Base-by-base conservation (phyloP, 30 jellyfish, hydroid and myxozoan species). In the Sanderia malayensis region DNA sequence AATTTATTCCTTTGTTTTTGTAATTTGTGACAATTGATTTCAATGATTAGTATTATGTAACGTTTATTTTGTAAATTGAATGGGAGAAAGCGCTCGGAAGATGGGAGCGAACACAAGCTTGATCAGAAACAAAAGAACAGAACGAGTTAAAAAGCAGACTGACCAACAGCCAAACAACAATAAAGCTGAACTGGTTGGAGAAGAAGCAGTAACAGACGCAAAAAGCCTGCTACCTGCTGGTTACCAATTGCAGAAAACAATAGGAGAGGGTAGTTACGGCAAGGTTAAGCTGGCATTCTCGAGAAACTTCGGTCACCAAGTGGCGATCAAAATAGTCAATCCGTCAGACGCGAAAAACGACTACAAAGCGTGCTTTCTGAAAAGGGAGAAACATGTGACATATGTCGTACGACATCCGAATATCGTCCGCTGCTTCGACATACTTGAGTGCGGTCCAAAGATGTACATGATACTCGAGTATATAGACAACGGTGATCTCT, bases 221-320 rank as follows among this genome's bases (percentile, higher is more conserved):
- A 67, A 58, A 4, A 63, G 73, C 61, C 58, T 83, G 57, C n/a
- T 3, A 34, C 78, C 71, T 19, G n/a, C 31, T n/a, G 95, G 95
- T 11, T 83, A 83, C 46, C 61, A 58, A 29, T 33, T 83, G 22
- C 61, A 24, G 26, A 61, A 60, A 28, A 74, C 81, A 7, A 73
- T 83, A 19, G 95, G 95, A 11, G 37, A 73, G 31, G 95, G 95
- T 46, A 70, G 87, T 44, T 83, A 73, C 66, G 95, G 89, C 31
- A 83, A 83, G 66, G 95, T 83, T 2, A 83, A 83, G 60, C 79
- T 70, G 17, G 95, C 87, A 1, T 73, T 45, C 64, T 83, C 95
- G 22, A 24, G 20, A 19, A 73, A 74, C 15, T 73, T 32, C 46
- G 27, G 45, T 29, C 69, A 61, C 4, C 52, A 61, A 24, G 85